Base-by-base conservation (phyloP, 2,888 invertebrate genomes). In the Leucophora obtusa region DNA sequence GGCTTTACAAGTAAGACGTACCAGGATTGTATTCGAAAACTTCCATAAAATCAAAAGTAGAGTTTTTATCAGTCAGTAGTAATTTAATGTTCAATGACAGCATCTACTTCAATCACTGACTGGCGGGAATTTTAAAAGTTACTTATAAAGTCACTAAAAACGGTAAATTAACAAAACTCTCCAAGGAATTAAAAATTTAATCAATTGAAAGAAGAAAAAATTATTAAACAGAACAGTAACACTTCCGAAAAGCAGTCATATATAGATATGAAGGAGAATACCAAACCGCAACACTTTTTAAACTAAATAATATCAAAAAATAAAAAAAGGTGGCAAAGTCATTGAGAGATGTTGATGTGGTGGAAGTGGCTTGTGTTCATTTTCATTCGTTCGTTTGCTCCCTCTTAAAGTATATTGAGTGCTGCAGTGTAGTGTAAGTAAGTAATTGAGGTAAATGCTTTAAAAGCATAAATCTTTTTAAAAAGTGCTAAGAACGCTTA, bases 401-500 rank as follows among this genome's bases (percentile, higher is more conserved):
- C 43, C 5, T 3, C n/a, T 28, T 28, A 28, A 28, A 28, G 28
- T 28, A 24, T 2, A 3, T 2, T 14, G 14, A 5, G n/a, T 47
- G 43, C n/a, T 66, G 59, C 15, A 38, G 14, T 59, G 21, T 24
- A 24, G 7, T 47, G 38, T 38, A 3, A 18, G 38, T 38, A 54
- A 24, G 51, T 72, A 68, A 75, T 68, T 76, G 66, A 72, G 11
- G 68, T 56, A 69, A 65, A 69, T 28, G 11, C 24, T 54, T 28
- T 50, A 54, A 54, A 77, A 70, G 60, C 65, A 77, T 81, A 74
- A 81, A 81, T 81, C 81, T 73, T 81, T 18, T 33, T 15, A 65
- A 73, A 69, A 73, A 56, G 43, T 35, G 54, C 35, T 66, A 70
- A 73, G 69, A 81, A 73, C 63, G 35, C 50, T 73, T 66, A 62